Conservation (phyloP, 35 echinoderm and acorn worm species). For the Apostichopus japonicus region DNA sequence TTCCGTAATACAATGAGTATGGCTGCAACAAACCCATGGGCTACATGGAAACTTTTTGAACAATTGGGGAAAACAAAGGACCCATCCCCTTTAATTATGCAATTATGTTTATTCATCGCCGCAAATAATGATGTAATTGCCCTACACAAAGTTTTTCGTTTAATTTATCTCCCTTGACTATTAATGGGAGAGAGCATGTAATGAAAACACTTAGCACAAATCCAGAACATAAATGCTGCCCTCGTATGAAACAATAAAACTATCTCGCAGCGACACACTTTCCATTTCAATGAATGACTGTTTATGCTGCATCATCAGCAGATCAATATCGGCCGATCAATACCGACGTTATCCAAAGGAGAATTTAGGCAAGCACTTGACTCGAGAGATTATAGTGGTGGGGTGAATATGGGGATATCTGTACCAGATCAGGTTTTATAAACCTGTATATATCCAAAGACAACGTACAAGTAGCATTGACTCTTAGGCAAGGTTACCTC, state of each 20-base stretch:
- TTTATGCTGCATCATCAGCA: not conserved
- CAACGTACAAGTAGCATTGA: not conserved
- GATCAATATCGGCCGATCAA: not conserved
- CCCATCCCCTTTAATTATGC: no score
- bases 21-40: no score
- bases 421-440: not conserved
- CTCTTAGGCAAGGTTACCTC: not conserved
- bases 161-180: no score
- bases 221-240: constrained; percentile 7
- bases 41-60: no score
- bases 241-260: not conserved
- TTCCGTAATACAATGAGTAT: no score
- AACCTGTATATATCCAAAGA: not conserved
- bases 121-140: no score
- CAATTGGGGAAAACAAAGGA: no score
- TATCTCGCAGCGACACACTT: not conserved
- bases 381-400: not conserved
- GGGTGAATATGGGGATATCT: not conserved
- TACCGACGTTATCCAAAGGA: not conserved
- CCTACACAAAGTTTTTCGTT: no score
- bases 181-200: no score
- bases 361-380: not conserved
- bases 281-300: constrained; percentile 13
- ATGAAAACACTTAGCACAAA: no score
- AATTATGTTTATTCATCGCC: no score